phyloP scores from a whole-genome alignment of 2,797 vertebrate genomes.

The Aplochiton taeniatus region DNA sequence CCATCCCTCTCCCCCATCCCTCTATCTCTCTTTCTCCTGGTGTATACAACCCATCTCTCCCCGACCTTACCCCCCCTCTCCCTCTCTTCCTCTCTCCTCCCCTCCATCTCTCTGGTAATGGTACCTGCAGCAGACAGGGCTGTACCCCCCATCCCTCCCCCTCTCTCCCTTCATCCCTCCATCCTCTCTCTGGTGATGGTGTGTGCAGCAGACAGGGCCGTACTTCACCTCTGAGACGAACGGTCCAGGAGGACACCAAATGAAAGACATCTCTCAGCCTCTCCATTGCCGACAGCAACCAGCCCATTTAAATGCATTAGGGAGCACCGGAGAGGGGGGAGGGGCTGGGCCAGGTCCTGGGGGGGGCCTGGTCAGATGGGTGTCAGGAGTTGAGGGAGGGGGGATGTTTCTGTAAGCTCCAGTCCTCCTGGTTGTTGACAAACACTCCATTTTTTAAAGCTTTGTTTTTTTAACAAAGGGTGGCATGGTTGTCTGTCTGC shows the following conservation, averaged over 20 bases:
- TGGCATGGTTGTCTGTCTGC: too few species aligned
- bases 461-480: too few species aligned
- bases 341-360: too few species aligned
- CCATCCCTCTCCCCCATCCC: not conserved
- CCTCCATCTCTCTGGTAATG: not conserved
- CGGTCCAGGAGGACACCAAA: slow-evolving; percentile 27
- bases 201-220: slow-evolving; percentile 28
- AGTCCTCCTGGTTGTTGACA: too few species aligned
- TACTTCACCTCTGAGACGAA: slow-evolving; percentile 10
- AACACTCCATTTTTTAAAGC: too few species aligned
- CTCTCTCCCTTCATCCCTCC: slow-evolving; percentile 15
- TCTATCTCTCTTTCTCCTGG: not conserved
- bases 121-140: too few species aligned
- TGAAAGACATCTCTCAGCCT: slow-evolving; percentile 33
- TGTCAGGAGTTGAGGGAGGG: too few species aligned
- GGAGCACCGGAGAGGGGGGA: slow-evolving; percentile 21
- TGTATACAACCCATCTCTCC: too few species aligned
- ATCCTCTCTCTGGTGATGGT: not conserved
- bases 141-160: not conserved
- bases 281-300: slow-evolving; percentile 17
- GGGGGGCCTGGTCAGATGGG: too few species aligned
- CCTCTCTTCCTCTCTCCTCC: slow-evolving; percentile 1
- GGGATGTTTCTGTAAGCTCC: too few species aligned
- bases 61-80: not conserved
- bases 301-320: slow-evolving; percentile 52